Evolutionary conservation across 2,113 vertebrate genomes (phyloP), one percentile per base, ranked within the genome.

Genomic region (Pao palembangensis): DNA sequence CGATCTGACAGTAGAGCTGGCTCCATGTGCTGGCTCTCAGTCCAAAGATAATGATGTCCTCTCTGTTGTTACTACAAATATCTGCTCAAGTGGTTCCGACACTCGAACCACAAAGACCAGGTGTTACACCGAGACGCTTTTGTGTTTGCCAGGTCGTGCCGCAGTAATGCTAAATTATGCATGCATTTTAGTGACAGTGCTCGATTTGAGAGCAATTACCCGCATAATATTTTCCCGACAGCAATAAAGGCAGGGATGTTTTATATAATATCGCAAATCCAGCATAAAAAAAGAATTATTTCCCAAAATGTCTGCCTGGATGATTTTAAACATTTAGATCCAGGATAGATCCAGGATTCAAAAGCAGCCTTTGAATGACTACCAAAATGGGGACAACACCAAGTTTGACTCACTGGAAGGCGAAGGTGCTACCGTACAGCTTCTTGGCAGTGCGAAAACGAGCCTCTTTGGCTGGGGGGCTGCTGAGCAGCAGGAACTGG

Each of bases 401-500:
- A 52, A 8, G 8, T 11, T 19, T 38, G 46, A 91, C 96, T 95
- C 88, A 99, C 97, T 99, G 97, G 88, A 99, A 98, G 89, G 96
- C 96, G 0, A 98, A 98, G 75, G 96, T 98, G 94, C 97, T 99
- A 89, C 97, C 97, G 0, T 99, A 98, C 57, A 99, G 94, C 69
- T 98, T 98, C 91, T 98, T 98, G 89, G 95, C 96, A 0, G 96
- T 98, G 88, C 97, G 96, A 85, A 98, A 98, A 59, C 97, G 94
- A 34, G 97, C 97, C 79, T 98, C 96, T 91, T 98, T 98, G 75
- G 97, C 96, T 0, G 96, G 96, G 56, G 97, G 96, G 82, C 97
- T 98, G 93, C 96, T 99, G 90, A 99, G 94, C 88, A 99, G 91
- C 87, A 99, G 93, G 90, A 98, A 98, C 91, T 98, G 96, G 91